A percentile compares a stretch with the other conserved stretches of the same genome.
phyloP scores from a whole-genome alignment of 1,140 invertebrate species.

The Anadara kagoshimensis region DNA sequence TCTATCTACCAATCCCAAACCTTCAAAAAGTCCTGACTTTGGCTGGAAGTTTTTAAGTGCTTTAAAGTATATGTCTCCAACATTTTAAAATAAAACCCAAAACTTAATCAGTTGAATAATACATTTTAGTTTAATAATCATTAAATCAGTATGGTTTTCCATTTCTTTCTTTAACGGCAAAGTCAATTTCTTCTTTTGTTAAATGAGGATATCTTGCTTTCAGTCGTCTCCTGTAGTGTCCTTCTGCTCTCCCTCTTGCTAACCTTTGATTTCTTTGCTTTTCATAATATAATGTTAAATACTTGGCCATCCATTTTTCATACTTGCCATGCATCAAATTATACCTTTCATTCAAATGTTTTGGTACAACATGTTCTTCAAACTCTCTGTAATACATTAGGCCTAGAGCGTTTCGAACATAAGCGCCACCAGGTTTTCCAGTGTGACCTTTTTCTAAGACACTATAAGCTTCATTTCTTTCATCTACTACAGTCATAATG shows the following conservation, averaged over 20 bases:
- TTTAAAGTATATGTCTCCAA: no score
- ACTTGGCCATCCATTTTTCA: conserved; percentile 39
- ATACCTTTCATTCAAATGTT: conserved; percentile 47
- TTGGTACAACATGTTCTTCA: conserved; percentile 55
- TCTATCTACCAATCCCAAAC: no score
- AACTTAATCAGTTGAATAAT: no score
- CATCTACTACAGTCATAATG: conserved; percentile 91
- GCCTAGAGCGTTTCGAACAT: conserved; percentile 54
- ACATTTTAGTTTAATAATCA: no score
- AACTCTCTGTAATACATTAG: conserved; percentile 32
- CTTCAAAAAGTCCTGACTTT: no score
- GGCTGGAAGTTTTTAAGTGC: no score
- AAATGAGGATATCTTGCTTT: conserved; percentile 53
- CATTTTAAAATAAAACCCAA: no score
- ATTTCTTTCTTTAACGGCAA: background rate
- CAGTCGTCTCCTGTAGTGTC: conserved; percentile 16
- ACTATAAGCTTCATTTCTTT: conserved; percentile 94
- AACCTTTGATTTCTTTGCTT: conserved; percentile 48
- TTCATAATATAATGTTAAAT: conserved; percentile 30
- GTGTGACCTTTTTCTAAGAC: conserved; percentile 88
- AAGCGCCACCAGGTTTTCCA: conserved; percentile 30
- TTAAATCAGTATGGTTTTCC: no score
- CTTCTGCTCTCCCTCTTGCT: conserved; percentile 2
- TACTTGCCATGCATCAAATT: conserved; percentile 34
- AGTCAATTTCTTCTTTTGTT: conserved; percentile 18